These are phyloP conservation scores for Lepus timidus DNA, from an alignment of 2,113 vertebrate species.

Conservation along the genomic window DNA sequence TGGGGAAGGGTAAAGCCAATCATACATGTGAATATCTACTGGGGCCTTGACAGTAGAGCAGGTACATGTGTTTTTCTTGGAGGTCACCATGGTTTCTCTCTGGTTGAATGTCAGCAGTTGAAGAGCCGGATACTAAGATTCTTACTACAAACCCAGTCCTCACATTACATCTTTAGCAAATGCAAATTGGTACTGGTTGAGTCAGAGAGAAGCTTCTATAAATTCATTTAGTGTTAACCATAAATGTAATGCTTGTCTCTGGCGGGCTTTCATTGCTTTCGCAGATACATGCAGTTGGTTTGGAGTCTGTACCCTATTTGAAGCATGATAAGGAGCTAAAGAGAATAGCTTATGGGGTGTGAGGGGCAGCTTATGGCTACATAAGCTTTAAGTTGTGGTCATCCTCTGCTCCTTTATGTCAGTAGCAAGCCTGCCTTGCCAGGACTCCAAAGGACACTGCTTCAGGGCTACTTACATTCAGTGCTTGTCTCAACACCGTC, in stretches of 20 bases:
- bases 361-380: neutral
- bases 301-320: neutral
- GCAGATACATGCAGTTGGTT: neutral
- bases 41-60: neutral
- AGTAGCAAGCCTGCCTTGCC: neutral
- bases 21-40: neutral
- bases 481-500: neutral
- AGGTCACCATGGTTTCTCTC: neutral
- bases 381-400: neutral
- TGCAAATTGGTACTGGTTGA: neutral
- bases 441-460: neutral
- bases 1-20: neutral
- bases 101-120: neutral
- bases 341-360: neutral
- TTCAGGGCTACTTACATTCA: neutral
- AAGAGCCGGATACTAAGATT: neutral
- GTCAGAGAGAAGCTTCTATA: conserved; percentile 30
- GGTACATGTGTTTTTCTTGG: neutral
- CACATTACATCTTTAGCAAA: conserved; percentile 12
- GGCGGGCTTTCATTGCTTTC: conserved; percentile 9
- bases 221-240: conserved; percentile 47
- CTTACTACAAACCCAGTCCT: neutral
- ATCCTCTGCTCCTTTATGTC: neutral
- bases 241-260: conserved; percentile 53
- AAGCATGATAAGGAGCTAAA: conserved; percentile 22